Evolutionary conservation across 2,113 vertebrate species (phyloP).

Genomic region (Elgaria multicarinata): DNA sequence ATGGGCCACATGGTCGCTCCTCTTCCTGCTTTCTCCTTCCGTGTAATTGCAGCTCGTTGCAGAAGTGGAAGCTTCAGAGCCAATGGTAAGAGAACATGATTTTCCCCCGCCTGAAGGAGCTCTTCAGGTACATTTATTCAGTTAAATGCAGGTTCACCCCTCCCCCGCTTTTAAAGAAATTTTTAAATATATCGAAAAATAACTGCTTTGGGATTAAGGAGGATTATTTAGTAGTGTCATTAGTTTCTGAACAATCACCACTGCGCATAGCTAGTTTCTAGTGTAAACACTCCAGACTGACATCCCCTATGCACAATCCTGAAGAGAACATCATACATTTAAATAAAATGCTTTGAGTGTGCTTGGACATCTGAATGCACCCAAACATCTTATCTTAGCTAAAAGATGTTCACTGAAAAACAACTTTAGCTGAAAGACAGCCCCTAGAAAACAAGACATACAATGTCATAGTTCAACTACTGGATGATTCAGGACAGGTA

Average conservation of each 20-base stretch:
- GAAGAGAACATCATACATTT: not conserved
- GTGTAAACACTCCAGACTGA: not conserved
- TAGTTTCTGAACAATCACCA: not conserved
- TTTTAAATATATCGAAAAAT: not conserved
- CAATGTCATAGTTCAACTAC: not conserved
- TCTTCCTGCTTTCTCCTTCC: too few relatives aligned
- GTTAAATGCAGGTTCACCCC: not conserved
- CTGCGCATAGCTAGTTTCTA: not conserved
- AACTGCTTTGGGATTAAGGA: not conserved
- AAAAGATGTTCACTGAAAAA: not conserved
- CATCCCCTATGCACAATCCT: not conserved
- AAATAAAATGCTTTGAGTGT: not conserved
- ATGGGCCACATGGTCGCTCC: too few relatives aligned
- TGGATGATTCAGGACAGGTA: slow-evolving; percentile 26
- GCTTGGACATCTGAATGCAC: not conserved
- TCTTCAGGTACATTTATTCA: not conserved
- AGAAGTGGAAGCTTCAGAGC: too few relatives aligned
- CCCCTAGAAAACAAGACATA: not conserved
- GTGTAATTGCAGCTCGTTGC: too few relatives aligned
- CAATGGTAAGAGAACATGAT: too few relatives aligned
- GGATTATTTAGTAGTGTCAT: not conserved
- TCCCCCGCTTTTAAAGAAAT: not conserved
- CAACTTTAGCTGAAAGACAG: not conserved
- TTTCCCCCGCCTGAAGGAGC: too few relatives aligned
- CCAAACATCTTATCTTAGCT: not conserved